Evolutionary conservation across 2,888 invertebrate species (phyloP), one percentile per base, ranked within the genome.

Genomic region (Notodonta dromedarius): DNA sequence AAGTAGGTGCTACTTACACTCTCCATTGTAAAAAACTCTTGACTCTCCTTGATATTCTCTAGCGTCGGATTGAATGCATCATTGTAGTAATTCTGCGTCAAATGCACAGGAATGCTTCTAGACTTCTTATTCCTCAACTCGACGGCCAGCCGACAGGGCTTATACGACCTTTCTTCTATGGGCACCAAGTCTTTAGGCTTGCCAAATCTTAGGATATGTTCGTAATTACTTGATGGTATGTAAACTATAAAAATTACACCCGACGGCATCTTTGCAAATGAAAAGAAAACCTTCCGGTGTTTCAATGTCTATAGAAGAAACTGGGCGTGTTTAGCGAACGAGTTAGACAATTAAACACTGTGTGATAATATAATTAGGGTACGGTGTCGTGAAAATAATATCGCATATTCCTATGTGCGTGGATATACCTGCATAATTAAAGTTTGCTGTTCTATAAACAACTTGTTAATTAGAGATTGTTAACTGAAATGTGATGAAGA

Each of bases 231-330:
- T 63, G 96, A 95, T 9, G 96, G 96, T 73, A 96, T 95, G 77
- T 95, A 95, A 64, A 96, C 94, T 61, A 96, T 83, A 79, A 96
- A 96, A 65, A 96, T 94, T 7, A 96, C 96, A 69, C 96, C 96
- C 5, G 88, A 80, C 59, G 95, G 94, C 95, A 95, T 95, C 32
- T 57, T 66, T 54, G 52, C 57, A 56, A 59, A 56, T 56, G 12
- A 40, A 58, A 58, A 56, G 13, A 54, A 2, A 56, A 50, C 65
- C 57, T 70, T 59, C 63, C 58, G 68, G 39, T 62, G 55, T 58
- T 11, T 24, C 16, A 51, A 58, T 14, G 57, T 61, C 42, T 62
- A 60, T 68, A 77, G 70, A 73, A 70, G 51, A 58, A 52, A 8
- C 50, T 55, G 50, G 42, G 59, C 48, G 6, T 50, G 32, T 63